A percentile compares a stretch with the other conserved stretches of the same genome.
Conservation (phyloP, 2,797 vertebrate species). For the Argya squamiceps region DNA sequence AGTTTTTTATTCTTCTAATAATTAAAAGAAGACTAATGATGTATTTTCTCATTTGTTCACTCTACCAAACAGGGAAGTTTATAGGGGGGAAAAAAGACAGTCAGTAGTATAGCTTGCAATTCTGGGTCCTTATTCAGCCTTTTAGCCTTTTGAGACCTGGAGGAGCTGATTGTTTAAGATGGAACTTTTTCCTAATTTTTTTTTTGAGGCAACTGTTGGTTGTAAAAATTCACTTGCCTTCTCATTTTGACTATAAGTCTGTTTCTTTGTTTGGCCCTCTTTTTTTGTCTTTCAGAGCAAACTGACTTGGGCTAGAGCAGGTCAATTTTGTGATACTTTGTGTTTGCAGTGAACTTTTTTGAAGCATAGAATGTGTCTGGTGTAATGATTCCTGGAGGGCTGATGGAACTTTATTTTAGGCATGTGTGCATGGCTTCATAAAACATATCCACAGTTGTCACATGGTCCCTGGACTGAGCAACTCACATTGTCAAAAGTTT, state of each 20-base stretch:
- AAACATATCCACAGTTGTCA: background rate
- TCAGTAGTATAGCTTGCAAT: background rate
- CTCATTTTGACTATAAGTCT: background rate
- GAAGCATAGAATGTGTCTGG: background rate
- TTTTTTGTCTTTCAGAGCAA: background rate
- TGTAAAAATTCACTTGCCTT: background rate
- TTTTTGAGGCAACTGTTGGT: background rate
- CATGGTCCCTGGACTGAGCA: background rate
- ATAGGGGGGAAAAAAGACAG: background rate
- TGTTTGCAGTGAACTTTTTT: background rate
- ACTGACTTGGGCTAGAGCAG: background rate
- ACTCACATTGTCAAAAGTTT: background rate
- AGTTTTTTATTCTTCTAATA: background rate
- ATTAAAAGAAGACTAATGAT: background rate
- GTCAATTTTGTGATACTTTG: rapidly evolving
- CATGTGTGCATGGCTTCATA: background rate
- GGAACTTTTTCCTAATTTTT: background rate
- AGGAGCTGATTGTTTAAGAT: background rate
- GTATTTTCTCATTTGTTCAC: background rate
- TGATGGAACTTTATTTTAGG: background rate
- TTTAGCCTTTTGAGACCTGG: background rate
- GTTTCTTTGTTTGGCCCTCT: background rate
- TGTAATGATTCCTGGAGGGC: background rate
- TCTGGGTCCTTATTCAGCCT: background rate
- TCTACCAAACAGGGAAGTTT: background rate